Evolutionary conservation across 2,888 invertebrate genomes (phyloP).

Genomic region (Listrodromus nycthemerus): DNA sequence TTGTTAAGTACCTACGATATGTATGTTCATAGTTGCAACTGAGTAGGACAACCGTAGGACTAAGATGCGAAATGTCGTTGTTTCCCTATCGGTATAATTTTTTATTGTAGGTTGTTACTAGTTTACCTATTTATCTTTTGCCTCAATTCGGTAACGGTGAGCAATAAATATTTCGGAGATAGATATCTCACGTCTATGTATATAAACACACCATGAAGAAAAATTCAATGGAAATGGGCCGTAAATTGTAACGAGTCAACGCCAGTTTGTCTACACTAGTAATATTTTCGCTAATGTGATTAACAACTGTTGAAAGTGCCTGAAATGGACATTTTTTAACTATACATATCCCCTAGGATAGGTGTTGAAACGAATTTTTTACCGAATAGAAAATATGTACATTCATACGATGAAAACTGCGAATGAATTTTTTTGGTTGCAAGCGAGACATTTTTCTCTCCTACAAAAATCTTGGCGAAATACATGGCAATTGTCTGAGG

Average conservation of each 20-base stretch:
- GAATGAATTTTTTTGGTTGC: conserved; percentile 41
- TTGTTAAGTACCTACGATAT: conserved; percentile 11
- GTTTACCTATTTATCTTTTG: conserved; percentile 38
- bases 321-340: conserved; percentile 56
- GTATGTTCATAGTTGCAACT: conserved; percentile 45
- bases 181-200: conserved; percentile 16
- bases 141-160: not conserved
- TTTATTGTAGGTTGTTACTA: conserved; percentile 14
- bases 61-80: conserved; percentile 17
- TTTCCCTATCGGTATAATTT: conserved; percentile 15
- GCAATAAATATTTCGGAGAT: conserved; percentile 23
- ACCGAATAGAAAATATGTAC: conserved; percentile 67
- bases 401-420: conserved; percentile 45
- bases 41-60: conserved; percentile 37
- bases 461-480: not conserved
- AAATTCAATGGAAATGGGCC: conserved; percentile 48
- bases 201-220: conserved; percentile 1
- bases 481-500: not conserved
- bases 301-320: conserved; percentile 63
- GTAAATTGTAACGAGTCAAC: conserved; percentile 61
- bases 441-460: conserved; percentile 4
- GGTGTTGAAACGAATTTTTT: conserved; percentile 68
- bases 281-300: conserved; percentile 56
- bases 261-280: conserved; percentile 50
- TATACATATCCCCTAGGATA: conserved; percentile 70